These are phyloP conservation scores for Leucophora obtusa DNA, from an alignment of 2,888 invertebrate genomes.

Conservation along the genomic window DNA sequence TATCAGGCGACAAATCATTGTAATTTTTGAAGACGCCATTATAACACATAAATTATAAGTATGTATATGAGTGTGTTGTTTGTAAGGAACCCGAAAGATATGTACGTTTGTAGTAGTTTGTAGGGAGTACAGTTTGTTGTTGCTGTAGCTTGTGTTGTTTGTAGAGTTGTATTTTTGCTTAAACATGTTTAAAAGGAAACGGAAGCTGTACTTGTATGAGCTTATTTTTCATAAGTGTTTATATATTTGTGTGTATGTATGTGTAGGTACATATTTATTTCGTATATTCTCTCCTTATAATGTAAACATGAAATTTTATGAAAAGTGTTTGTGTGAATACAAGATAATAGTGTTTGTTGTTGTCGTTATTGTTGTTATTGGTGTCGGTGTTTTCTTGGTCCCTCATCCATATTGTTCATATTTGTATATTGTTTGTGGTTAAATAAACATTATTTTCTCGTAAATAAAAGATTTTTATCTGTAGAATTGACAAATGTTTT, in stretches of 20 bases:
- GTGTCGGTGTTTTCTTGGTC: slow-evolving; percentile 8
- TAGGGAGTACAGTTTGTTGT: background rate
- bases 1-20: slow-evolving; percentile 65
- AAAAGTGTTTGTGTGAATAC: slow-evolving; percentile 49
- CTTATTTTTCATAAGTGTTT: slow-evolving; percentile 43
- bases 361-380: background rate
- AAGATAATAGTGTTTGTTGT: slow-evolving; percentile 51
- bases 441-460: slow-evolving; percentile 54
- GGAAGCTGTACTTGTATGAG: slow-evolving; percentile 59
- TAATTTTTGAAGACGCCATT: slow-evolving; percentile 64
- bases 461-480: slow-evolving; percentile 60
- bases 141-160: slow-evolving; percentile 1
- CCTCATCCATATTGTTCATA: slow-evolving; percentile 23
- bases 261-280: slow-evolving; percentile 8
- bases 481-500: slow-evolving; percentile 61
- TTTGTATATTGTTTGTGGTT: slow-evolving; percentile 58
- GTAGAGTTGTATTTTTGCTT: slow-evolving; percentile 27
- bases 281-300: slow-evolving; percentile 13
- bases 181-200: slow-evolving; percentile 57
- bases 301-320: slow-evolving; percentile 44
- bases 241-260: slow-evolving; percentile 24
- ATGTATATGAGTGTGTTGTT: background rate
- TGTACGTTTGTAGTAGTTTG: background rate
- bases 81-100: background rate
- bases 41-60: slow-evolving; percentile 61